These are phyloP conservation scores for Phoeniculus purpureus DNA, from an alignment of 2,797 vertebrate genomes.

Conservation along the genomic window DNA sequence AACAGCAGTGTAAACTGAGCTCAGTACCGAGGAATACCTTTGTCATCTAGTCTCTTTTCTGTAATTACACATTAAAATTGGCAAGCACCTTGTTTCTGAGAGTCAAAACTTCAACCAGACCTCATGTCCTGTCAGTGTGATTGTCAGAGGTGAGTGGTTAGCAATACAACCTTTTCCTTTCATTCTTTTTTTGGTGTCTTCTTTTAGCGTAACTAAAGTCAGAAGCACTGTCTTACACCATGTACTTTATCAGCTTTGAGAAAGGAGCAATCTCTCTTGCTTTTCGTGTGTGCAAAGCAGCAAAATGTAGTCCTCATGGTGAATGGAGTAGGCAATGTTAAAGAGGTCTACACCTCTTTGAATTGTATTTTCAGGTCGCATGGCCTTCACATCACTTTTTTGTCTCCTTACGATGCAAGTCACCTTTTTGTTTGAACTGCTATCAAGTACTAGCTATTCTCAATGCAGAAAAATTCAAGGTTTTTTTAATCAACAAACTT, in stretches of 20 bases:
- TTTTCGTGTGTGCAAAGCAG: background rate
- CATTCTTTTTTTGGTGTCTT: background rate
- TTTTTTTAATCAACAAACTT: background rate
- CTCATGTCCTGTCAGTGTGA: background rate
- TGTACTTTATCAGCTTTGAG: background rate
- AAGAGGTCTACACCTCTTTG: background rate
- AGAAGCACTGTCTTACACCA: background rate
- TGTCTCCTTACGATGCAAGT: background rate
- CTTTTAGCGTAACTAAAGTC: background rate
- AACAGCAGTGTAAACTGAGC: background rate
- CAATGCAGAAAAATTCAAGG: background rate
- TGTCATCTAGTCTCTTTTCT: background rate
- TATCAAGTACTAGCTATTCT: background rate
- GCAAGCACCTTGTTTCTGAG: background rate
- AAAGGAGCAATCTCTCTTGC: background rate
- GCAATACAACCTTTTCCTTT: background rate
- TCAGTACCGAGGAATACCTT: background rate
- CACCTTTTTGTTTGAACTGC: background rate
- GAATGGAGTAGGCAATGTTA: background rate
- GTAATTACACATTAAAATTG: background rate
- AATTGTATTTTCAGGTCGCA: background rate
- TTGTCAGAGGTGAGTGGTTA: background rate
- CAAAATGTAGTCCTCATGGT: background rate
- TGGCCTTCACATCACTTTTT: background rate
- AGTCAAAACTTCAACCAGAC: background rate